Evolutionary conservation across 2,113 vertebrate species (phyloP), one percentile per base, ranked within the genome.

Genomic region (Pardalotus punctatus): DNA sequence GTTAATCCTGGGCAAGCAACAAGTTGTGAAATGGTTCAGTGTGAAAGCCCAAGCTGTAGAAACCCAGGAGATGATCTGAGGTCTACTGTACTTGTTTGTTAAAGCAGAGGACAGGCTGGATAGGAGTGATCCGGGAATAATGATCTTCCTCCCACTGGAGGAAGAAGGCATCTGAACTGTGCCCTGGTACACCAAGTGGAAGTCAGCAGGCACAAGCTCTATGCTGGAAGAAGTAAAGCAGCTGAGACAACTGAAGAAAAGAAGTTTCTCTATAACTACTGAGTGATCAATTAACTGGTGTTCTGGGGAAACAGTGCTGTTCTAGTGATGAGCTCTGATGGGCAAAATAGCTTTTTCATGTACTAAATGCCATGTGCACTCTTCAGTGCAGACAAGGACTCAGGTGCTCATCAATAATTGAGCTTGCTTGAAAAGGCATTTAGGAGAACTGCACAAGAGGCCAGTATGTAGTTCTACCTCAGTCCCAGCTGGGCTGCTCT

Each of bases 401-500:
- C 91, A 89, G 95, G 94, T 94, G 88, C 66, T 97, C 92, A 98
- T 98, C 93, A 96, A 97, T 98, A 97, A 98, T 97, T 97, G 93
- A 98, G 80, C 57, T 66, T 93, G 91, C 96, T 97, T 97, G 96
- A 98, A 98, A 97, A 97, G 96, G 93, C 96, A 97, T 97, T 98
- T 98, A 97, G 93, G 79, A 96, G 94, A 96, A 92, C 90, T 69
- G 95, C 82, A 92, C 92, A 94, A 91, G 93, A 97, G 95, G 92
- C 92, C 85, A 81, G 94, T 90, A 81, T 93, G 80, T 72, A 90
- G 70, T 40, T 89, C 58, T 72, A 62, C 14, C 21, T 83, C 79
- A 76, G 6, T 96, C 94, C 96, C 96, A 71, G 67, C 76, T 96
- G 97, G 66, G 36, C 88, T 92, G 81, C 38, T 85, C 60, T 95